Percentiles rank a stretch among this genome's conserved stretches.
These are phyloP conservation scores for Thymallus thymallus DNA, from an alignment of 2,113 vertebrate species.

Conservation along the genomic window DNA sequence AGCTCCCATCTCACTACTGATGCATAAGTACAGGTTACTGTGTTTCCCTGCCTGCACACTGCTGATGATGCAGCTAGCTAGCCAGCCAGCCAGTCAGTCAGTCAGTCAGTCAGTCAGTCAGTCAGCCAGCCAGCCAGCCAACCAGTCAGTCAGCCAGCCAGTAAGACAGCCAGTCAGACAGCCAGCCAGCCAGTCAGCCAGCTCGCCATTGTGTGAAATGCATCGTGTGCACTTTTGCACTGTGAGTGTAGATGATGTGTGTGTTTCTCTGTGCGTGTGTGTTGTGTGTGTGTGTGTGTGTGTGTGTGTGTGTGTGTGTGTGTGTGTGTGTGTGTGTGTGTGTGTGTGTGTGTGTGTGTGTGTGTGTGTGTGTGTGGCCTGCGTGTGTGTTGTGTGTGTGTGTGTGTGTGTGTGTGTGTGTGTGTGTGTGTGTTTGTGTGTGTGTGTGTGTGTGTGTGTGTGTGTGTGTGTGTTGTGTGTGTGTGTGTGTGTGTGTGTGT, in stretches of 20 bases:
- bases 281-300: constrained; percentile 6
- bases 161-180: constrained; percentile 36
- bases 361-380: constrained; percentile 17
- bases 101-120: too few relatives aligned
- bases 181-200: constrained; percentile 30
- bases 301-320: constrained; percentile 17
- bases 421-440: background rate
- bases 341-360: constrained; percentile 19
- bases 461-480: constrained; percentile 19
- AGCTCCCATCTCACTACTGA: constrained; percentile 10
- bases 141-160: too few relatives aligned
- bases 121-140: constrained; percentile 39
- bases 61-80: constrained; percentile 60
- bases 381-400: constrained; percentile 17
- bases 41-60: constrained; percentile 50
- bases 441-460: too few relatives aligned
- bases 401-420: background rate
- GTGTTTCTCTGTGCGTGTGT: background rate
- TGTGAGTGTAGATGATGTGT: background rate
- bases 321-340: constrained; percentile 16
- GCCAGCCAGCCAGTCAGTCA: constrained; percentile 17
- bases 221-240: constrained; percentile 53
- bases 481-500: constrained; percentile 13
- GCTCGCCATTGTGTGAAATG: constrained; percentile 44
- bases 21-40: constrained; percentile 52